Base-by-base conservation (phyloP, 2,797 vertebrate species). In the Zenarchopterus dispar region DNA sequence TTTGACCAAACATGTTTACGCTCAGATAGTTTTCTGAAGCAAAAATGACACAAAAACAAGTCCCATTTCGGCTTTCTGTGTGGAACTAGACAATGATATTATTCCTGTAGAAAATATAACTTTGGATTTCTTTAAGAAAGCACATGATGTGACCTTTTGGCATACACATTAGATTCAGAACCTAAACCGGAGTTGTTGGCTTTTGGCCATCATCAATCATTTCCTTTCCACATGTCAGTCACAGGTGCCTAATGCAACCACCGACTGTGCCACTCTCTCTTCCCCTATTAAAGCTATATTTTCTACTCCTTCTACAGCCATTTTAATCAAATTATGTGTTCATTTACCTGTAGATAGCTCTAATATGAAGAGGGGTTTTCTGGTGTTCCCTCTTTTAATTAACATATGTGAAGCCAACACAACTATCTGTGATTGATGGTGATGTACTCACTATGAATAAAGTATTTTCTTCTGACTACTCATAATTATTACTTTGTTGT, bases 301-400 rank as follows among this genome's bases (percentile, higher is more conserved):
- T 18, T 53, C 24, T 57, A 2, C 42, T 47, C 51, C n/a, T 41
- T 51, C 42, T 57, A 60, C 65, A 56, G 56, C 55, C 64, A 64
- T 62, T 74, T n/a, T 73, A 74, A 82, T 78, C 70, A 0, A 49
- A 79, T 84, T 59, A 17, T 51, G 22, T 54, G 26, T 64, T 61
- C 1, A 65, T 82, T 75, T 67, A 57, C 59, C 55, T 67, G 53
- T 28, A 67, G 49, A 80, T 51, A 77, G 71, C 41, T 51, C 53
- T 19, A 22, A 49, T 48, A 67, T 63, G 68, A 62, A 62, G 64
- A 47, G 2, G 11, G 57, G 1, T 16, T 48, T 62, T 64, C 16
- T 1, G 21, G 33, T 21, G 23, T 31, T 60, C 26, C 28, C 56
- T 63, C 41, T 41, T 42, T 24, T 57, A 67, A 67, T 56, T 8